Percentiles rank a stretch among this genome's conserved stretches.
These are phyloP conservation scores for Jacana jacana DNA, from an alignment of 2,113 vertebrate genomes.

Conservation along the genomic window DNA sequence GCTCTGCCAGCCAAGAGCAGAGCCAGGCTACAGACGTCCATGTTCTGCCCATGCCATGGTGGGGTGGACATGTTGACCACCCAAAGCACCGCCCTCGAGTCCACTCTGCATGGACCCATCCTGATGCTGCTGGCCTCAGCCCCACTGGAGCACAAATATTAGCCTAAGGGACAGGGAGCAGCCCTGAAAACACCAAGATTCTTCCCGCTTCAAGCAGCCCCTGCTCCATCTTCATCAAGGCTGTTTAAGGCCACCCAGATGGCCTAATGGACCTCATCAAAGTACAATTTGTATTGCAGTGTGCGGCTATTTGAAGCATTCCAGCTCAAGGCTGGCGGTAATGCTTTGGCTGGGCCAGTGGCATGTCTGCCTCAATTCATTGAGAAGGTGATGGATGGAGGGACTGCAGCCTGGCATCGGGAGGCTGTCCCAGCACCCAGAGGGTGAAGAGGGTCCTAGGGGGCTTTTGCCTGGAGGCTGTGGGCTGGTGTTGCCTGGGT, in stretches of 20 bases:
- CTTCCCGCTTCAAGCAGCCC: not conserved
- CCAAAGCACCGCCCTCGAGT: not conserved
- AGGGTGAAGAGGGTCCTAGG: not conserved
- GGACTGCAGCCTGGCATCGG: not conserved
- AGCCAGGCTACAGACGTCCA: not conserved
- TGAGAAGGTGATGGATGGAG: not conserved
- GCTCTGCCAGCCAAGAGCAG: not conserved
- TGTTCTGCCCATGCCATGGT: accelerated
- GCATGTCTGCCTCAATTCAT: not conserved
- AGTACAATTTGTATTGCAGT: slow-evolving; percentile 1
- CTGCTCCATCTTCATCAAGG: slow-evolving; percentile 24
- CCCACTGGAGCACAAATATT: not conserved
- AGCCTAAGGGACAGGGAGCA: not conserved
- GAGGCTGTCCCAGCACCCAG: not conserved
- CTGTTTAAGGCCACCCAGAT: slow-evolving; percentile 37
- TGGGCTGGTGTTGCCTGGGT: not conserved
- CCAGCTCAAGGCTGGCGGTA: not conserved
- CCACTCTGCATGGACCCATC: not conserved
- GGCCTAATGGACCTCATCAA: slow-evolving; percentile 48
- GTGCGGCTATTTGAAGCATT: not conserved
- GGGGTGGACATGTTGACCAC: accelerated
- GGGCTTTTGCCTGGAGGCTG: not conserved
- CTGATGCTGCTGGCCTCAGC: not conserved
- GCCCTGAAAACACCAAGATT: not conserved
- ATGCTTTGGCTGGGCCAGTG: not conserved